These are phyloP conservation scores for Drosophila ochracea DNA, from an alignment of 2,888 invertebrate species.

Conservation along the genomic window DNA sequence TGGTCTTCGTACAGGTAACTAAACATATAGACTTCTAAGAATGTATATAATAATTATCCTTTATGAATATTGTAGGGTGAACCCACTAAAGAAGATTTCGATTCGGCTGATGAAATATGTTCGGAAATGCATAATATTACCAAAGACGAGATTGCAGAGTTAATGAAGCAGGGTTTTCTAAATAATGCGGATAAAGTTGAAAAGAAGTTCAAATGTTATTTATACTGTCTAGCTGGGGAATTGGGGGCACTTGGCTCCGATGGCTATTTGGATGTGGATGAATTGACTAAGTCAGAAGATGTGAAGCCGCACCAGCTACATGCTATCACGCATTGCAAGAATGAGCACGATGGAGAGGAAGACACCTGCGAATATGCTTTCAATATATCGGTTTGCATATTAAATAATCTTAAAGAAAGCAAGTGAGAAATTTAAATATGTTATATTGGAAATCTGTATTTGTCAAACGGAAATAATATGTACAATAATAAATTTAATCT, in stretches of 20 bases:
- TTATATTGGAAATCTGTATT: not conserved
- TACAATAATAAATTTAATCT: not conserved
- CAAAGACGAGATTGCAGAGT: not conserved
- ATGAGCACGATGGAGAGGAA: not conserved
- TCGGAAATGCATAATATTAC: not conserved
- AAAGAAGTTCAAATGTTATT: slow-evolving; percentile 1
- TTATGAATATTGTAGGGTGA: not conserved
- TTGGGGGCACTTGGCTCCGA: not conserved
- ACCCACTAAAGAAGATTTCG: not conserved
- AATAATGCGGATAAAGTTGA: not conserved
- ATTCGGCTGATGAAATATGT: not conserved
- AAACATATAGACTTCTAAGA: not conserved
- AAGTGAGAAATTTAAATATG: not conserved
- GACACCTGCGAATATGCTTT: slow-evolving; percentile 18
- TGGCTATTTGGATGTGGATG: not conserved
- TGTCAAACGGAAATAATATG: not conserved
- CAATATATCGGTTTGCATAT: slow-evolving; percentile 1
- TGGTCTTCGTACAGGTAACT: not conserved
- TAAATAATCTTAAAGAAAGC: not conserved
- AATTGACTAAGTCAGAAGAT: not conserved
- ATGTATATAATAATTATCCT: not conserved
- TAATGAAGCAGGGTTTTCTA: not conserved
- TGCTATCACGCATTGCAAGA: not conserved
- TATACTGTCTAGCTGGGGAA: not conserved
- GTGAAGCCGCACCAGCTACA: not conserved